Evolutionary conservation across 1,140 invertebrate species (phyloP), one percentile per base, ranked within the genome.

Genomic region (Lasioglossum baleicum): DNA sequence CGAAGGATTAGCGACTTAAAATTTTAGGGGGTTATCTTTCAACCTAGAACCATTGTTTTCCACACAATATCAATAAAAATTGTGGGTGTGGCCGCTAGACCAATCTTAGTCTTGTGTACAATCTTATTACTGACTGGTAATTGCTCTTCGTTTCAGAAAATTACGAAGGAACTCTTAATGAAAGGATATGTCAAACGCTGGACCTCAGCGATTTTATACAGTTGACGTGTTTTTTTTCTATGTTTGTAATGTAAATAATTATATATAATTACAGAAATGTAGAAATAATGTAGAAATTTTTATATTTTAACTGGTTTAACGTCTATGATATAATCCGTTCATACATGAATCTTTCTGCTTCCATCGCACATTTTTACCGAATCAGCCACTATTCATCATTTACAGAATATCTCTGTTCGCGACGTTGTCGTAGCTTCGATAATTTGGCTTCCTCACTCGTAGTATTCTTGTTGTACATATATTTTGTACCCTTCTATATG

Each of bases 61-160:
- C n/a, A n/a, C n/a, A n/a, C n/a, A n/a, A n/a, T n/a, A n/a, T n/a
- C n/a, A n/a, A n/a, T n/a, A n/a, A n/a, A n/a, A n/a, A n/a, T n/a
- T n/a, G n/a, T n/a, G n/a, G n/a, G n/a, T n/a, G n/a, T n/a, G n/a
- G n/a, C n/a, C n/a, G n/a, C n/a, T n/a, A n/a, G n/a, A n/a, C n/a
- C n/a, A n/a, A n/a, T n/a, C n/a, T n/a, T n/a, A n/a, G n/a, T n/a
- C n/a, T n/a, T n/a, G n/a, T 72, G 31, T 11, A 40, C 10, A 3
- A 7, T 5, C 13, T 48, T 58, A 17, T 63, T 10, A 0, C 17
- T 51, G 42, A 82, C 63, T 17, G 53, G 26, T 26, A 2, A 22
- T 66, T 77, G n/a, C 8, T 64, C 71, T 66, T 67, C 70, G 42
- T 86, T 81, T 64, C 35, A 88, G 83, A 26, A 85, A 85, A 68